Conservation (phyloP, 2,888 invertebrate genomes). For the Zygaena filipendulae region DNA sequence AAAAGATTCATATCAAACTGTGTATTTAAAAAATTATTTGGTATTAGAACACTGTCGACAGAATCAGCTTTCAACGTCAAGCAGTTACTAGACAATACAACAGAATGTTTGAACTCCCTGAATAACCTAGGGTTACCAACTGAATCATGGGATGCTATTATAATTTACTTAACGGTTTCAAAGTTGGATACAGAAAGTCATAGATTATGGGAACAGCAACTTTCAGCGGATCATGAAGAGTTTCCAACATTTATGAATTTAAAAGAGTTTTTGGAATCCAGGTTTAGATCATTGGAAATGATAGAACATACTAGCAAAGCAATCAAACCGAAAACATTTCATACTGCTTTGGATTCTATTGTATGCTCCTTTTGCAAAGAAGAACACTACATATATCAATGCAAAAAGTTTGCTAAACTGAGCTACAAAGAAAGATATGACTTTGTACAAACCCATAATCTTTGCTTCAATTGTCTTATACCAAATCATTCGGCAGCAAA, state of each 20-base stretch:
- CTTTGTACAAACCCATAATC: slow-evolving; percentile 4
- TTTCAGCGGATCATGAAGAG: slow-evolving; percentile 3
- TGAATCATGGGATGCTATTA: slow-evolving; percentile 8
- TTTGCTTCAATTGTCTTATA: slow-evolving; percentile 4
- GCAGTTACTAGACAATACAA: slow-evolving; percentile 8
- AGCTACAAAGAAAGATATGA: too few relatives aligned
- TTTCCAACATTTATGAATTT: slow-evolving; percentile 13
- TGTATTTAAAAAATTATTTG: background rate
- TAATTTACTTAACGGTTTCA: slow-evolving; percentile 5
- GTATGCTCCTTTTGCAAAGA: slow-evolving; percentile 9
- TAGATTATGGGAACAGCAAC: slow-evolving; percentile 14
- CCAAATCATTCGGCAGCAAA: slow-evolving; percentile 8
- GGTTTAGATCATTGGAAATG: slow-evolving; percentile 20
- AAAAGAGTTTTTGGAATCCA: slow-evolving; percentile 17
- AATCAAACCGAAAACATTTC: background rate
- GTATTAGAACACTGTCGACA: background rate
- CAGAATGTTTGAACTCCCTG: slow-evolving; percentile 6
- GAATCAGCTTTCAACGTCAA: background rate
- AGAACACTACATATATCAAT: slow-evolving; percentile 9
- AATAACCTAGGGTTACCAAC: slow-evolving; percentile 7
- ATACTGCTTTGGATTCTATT: slow-evolving; percentile 1
- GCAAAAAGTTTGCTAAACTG: slow-evolving; percentile 10
- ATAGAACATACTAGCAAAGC: slow-evolving; percentile 1
- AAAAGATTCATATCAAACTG: slow-evolving; percentile 8
- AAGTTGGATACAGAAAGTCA: slow-evolving; percentile 20